Percentiles rank a stretch among this genome's conserved stretches.
Evolutionary conservation across 2,888 invertebrate genomes (phyloP).

Genomic region (Hirtodrosophila alboralis): DNA sequence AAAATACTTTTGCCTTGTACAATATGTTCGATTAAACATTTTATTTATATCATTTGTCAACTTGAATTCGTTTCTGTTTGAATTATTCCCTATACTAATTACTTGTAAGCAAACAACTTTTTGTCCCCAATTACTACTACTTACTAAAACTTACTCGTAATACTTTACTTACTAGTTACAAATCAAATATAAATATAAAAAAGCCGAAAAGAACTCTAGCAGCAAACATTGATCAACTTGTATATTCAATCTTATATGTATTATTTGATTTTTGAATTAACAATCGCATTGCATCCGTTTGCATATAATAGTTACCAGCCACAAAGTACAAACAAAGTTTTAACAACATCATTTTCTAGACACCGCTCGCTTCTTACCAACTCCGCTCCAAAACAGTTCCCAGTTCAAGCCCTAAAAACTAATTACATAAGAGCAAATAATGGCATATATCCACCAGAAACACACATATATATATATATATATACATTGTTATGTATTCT

Average conservation of each 20-base stretch:
- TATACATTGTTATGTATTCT: conserved; percentile 11
- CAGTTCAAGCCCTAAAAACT: conserved; percentile 20
- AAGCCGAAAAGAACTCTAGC: conserved; percentile 43
- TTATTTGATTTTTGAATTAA: conserved; percentile 46
- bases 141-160: conserved; percentile 54
- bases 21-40: conserved; percentile 66
- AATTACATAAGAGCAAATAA: conserved; percentile 28
- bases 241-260: conserved; percentile 49
- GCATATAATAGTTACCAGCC: conserved; percentile 36
- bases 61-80: conserved; percentile 66
- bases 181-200: conserved; percentile 30
- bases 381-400: conserved; percentile 34
- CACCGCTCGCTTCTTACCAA: conserved; percentile 45
- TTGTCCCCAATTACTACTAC: conserved; percentile 54
- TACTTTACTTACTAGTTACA: conserved; percentile 38
- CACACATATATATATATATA: conserved; percentile 25
- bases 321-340: conserved; percentile 43
- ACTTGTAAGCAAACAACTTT: conserved; percentile 62
- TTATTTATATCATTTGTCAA: conserved; percentile 61
- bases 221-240: conserved; percentile 59
- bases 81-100: conserved; percentile 66
- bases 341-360: conserved; percentile 30
- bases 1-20: conserved; percentile 79
- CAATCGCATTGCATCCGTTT: conserved; percentile 55
- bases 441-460: conserved; percentile 27